phyloP scores from a whole-genome alignment of 2,888 invertebrate species.

The Entomobrya multifasciata region DNA sequence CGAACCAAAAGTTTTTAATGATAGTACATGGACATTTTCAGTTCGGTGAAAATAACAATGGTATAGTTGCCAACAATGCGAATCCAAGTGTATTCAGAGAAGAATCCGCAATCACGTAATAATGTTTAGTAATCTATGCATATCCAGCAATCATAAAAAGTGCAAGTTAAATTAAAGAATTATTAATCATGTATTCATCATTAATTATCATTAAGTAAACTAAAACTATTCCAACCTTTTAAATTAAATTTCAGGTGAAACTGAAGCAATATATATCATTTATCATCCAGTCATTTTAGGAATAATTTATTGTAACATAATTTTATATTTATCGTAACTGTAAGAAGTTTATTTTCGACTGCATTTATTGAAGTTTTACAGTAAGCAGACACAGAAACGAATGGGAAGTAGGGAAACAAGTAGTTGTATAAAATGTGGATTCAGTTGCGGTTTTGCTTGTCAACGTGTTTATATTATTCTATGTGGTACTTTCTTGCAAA shows the following conservation, averaged over 20 bases:
- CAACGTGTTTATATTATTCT: slow-evolving; percentile 41
- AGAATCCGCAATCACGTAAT: slow-evolving; percentile 65
- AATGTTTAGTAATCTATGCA: slow-evolving; percentile 66
- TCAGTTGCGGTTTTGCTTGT: slow-evolving; percentile 43
- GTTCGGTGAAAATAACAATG: neutral
- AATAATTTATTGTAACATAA: slow-evolving; percentile 42
- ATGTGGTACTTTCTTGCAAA: slow-evolving; percentile 63
- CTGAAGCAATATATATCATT: slow-evolving; percentile 55
- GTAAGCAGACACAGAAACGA: neutral
- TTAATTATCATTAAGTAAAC: slow-evolving; percentile 4
- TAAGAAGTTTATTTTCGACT: slow-evolving; percentile 23
- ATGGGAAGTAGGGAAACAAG: neutral
- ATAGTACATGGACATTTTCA: slow-evolving; percentile 4
- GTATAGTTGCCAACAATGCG: slow-evolving; percentile 65
- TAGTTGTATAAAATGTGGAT: neutral
- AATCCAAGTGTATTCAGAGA: slow-evolving; percentile 67
- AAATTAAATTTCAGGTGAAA: slow-evolving; percentile 31
- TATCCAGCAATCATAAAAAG: slow-evolving; percentile 72
- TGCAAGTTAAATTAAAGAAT: slow-evolving; percentile 44
- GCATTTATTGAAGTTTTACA: slow-evolving; percentile 44
- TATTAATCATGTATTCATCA: no score
- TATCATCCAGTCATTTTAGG: slow-evolving; percentile 48
- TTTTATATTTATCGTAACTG: slow-evolving; percentile 4
- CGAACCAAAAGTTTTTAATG: slow-evolving; percentile 55
- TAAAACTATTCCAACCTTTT: slow-evolving; percentile 12